Base-by-base conservation (phyloP, 1,140 invertebrate genomes). In the Aphaenogaster rudis region DNA sequence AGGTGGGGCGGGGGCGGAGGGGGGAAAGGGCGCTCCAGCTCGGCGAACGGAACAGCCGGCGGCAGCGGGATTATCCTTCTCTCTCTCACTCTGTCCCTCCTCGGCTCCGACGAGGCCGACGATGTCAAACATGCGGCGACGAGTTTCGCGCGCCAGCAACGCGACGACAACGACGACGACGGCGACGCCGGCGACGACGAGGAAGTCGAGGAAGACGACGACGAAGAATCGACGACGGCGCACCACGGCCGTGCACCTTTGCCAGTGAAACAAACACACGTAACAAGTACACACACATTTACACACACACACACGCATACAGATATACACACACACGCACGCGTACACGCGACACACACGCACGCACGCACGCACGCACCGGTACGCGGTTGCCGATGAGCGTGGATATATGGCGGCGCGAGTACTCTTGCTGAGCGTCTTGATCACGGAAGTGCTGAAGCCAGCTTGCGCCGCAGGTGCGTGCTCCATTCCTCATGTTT, bases 371-470 rank as follows among this genome's bases (percentile, higher is more conserved):
- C 42, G 57, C 57, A 69, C 78, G 78, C 78, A 80, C 78, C 78
- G 78, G 78, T 80, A 66, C 69, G 80, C 69, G 54, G 79, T 74
- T 90, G 92, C 94, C 92, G 92, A 95, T 95, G 93, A 95, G 92
- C 91, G 89, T 90, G 89, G 90, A 95, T 95, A 94, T 95, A 95
- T 95, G 95, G 95, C 95, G 94, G 94, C 94, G 93, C 94, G 95
- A 93, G 94, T 95, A 91, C 91, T 95, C 93, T 93, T 95, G 91
- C 94, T 95, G 91, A 92, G 94, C 93, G 94, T 95, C 91, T 95
- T 95, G 94, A 95, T 95, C 94, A 95, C 95, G 93, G 95, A 95
- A 95, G 94, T 94, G 92, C 90, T 95, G 82, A 92, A 94, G 92
- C 93, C 94, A 91, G 92, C 91, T 92, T 93, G 90, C 91, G 89